Base-by-base conservation (phyloP, 2,888 invertebrate genomes). In the Andrena flavipes region DNA sequence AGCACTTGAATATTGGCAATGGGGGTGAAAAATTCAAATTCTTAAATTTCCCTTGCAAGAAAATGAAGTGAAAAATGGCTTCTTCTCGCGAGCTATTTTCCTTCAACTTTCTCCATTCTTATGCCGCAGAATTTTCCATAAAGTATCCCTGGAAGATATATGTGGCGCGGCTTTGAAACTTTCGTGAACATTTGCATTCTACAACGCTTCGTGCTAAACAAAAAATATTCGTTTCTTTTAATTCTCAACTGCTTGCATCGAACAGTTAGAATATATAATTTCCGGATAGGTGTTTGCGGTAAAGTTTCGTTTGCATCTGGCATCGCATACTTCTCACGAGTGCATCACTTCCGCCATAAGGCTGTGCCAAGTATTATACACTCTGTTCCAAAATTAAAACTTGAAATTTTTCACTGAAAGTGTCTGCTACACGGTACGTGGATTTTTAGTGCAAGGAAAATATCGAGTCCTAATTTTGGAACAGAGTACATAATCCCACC, bases 261-360 rank as follows among this genome's bases (percentile, higher is more conserved):
- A 42, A 42, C 16, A 42, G 42, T 16, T 42, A 42, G 42, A 42
- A 16, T 42, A 42, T 42, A 16, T 42, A 42, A 42, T 16, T 16
- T 42, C 42, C 42, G 13, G 16, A 42, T 42, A 42, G 42, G 16
- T 42, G 16, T 42, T 42, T 42, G 42, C 42, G 42, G 42, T 42
- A 5, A 16, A 42, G 42, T 42, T 42, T 16, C 42, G 42, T 42
- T 42, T 42, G 42, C 16, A 42, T 42, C 42, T 42, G 42, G 42
- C 42, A 42, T 42, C 42, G 13, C 42, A 42, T 30, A 62, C 42
- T 72, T 63, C 42, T 30, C 51, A 8, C 33, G 69, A 42, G 69
- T 23, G 29, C 42, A 56, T 65, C 64, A 35, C 69, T 69, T 75
- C 75, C 75, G 70, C 30, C 70, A 75, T 80, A 33, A 70, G 42